These are phyloP conservation scores for Metacarcinus magister DNA, from an alignment of 2,888 invertebrate species.

Conservation along the genomic window DNA sequence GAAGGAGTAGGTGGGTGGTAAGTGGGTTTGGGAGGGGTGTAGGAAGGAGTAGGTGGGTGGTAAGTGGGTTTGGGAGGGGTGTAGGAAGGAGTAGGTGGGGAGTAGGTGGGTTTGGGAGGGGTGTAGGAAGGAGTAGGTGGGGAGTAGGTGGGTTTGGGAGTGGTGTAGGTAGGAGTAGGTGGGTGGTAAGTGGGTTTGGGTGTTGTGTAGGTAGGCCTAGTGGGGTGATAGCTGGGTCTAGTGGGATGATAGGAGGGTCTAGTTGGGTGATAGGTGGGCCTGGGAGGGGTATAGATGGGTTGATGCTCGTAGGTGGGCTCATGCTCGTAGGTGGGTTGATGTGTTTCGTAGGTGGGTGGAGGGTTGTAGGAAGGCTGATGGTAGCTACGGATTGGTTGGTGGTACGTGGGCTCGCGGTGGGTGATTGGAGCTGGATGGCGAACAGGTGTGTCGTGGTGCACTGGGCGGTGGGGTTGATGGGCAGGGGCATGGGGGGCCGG, in stretches of 20 bases:
- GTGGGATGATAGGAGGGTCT: background rate
- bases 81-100: background rate
- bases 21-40: background rate
- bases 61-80: background rate
- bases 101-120: background rate
- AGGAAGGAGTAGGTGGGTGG: background rate
- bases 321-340: background rate
- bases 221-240: background rate
- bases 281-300: background rate
- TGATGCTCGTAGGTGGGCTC: background rate
- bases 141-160: constrained; percentile 31
- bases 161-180: background rate
- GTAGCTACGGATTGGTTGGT: background rate
- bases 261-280: background rate
- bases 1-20: background rate
- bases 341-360: background rate
- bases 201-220: background rate
- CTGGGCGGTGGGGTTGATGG: background rate
- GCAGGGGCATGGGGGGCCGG: background rate
- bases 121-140: background rate
- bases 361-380: background rate
- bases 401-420: background rate
- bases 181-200: constrained; percentile 27
- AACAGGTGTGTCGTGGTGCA: background rate
- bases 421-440: background rate